Conservation (phyloP, 2,113 vertebrate genomes). For the Crypturellus undulatus region DNA sequence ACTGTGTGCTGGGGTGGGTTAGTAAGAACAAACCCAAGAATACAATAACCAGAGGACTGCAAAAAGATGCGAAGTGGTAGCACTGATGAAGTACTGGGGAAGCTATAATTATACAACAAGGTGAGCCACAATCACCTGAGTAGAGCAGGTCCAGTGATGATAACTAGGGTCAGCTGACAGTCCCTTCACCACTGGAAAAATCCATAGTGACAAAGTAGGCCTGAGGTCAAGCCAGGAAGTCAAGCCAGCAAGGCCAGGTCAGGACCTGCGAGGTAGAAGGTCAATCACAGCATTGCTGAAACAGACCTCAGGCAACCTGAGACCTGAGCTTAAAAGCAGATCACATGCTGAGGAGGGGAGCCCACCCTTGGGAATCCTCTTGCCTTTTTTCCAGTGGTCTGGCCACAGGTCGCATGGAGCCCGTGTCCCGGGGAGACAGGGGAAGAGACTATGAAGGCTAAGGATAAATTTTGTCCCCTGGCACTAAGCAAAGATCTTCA, state of each 20-base stretch:
- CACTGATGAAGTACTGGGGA: not conserved
- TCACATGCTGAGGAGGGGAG: not conserved
- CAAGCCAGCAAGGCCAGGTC: not conserved
- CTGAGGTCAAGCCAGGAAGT: not conserved
- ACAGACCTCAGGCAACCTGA: not conserved
- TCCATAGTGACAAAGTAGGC: fast-evolving
- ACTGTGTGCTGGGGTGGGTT: not conserved
- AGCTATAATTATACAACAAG: too few species aligned
- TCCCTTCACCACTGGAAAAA: not conserved
- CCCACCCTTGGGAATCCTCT: not conserved
- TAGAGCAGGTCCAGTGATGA: not conserved
- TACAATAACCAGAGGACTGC: not conserved
- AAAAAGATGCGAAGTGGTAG: not conserved
- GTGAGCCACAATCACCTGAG: too few species aligned
- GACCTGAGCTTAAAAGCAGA: not conserved
- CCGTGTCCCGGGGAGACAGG: not conserved
- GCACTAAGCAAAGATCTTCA: not conserved
- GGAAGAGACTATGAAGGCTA: not conserved
- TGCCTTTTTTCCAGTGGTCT: not conserved
- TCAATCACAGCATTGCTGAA: too few species aligned
- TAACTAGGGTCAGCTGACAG: not conserved
- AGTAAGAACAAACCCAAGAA: not conserved
- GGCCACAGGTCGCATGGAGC: not conserved
- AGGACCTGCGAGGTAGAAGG: not conserved
- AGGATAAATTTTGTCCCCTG: not conserved